phyloP scores from a whole-genome alignment of 2,888 invertebrate genomes.

The Amiota minor region DNA sequence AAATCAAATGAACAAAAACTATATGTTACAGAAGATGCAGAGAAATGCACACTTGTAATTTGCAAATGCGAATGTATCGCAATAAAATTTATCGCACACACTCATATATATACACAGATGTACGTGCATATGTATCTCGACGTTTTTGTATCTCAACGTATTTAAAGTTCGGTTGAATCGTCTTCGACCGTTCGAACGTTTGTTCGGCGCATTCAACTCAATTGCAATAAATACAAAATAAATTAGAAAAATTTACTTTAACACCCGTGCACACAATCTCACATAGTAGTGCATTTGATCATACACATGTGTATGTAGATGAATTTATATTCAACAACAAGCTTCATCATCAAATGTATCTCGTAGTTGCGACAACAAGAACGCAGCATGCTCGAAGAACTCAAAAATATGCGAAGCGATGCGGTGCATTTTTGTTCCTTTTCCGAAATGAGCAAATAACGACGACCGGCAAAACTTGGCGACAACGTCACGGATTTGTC shows the following conservation, averaged over 20 bases:
- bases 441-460: background rate
- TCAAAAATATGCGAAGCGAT: background rate
- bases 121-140: no score
- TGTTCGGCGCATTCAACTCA: constrained; percentile 44
- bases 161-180: background rate
- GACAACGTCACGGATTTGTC: constrained; percentile 30
- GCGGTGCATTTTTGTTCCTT: constrained; percentile 21
- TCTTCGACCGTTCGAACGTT: constrained; percentile 16
- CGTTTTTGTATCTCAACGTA: no score
- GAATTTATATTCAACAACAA: no score
- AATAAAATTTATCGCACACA: constrained; percentile 1
- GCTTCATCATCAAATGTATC: no score
- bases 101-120: no score
- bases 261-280: no score
- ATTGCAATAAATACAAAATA: constrained; percentile 63
- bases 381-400: no score
- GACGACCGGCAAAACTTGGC: constrained; percentile 46
- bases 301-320: no score
- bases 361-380: no score
- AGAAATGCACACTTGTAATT: constrained; percentile 25
- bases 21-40: background rate
- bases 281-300: no score
- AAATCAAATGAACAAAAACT: constrained; percentile 17
- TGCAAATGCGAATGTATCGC: constrained; percentile 3
- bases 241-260: constrained; percentile 55